Percentiles rank a stretch among this genome's conserved stretches.
phyloP scores from a whole-genome alignment of 2,797 vertebrate species.

The Hylomyscus alleni region DNA sequence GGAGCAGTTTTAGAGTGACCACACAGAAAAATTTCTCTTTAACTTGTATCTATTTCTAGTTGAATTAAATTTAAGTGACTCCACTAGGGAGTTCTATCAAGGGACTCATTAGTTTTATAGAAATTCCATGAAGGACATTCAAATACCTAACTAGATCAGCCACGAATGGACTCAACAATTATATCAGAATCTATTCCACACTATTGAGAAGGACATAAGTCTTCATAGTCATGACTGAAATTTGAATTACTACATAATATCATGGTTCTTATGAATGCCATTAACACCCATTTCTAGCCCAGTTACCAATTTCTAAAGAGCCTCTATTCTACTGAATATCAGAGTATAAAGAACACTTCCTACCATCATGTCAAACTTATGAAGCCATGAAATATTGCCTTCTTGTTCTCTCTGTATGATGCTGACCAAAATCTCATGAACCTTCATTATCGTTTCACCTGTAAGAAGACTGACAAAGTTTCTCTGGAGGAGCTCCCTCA shows the following conservation, averaged over 20 bases:
- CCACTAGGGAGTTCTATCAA: constrained; percentile 25
- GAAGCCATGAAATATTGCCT: background rate
- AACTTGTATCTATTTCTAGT: background rate
- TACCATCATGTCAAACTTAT: background rate
- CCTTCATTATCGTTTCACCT: background rate
- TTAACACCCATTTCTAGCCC: background rate
- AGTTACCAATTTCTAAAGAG: background rate
- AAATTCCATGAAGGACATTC: constrained; percentile 28
- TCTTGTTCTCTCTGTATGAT: background rate
- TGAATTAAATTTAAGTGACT: background rate
- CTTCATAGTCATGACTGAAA: background rate
- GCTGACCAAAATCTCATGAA: background rate
- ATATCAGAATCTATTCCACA: background rate
- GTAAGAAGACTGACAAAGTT: background rate
- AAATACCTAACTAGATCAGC: background rate
- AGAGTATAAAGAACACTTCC: background rate
- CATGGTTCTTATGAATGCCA: background rate
- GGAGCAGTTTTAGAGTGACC: background rate
- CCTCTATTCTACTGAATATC: background rate
- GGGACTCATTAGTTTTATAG: constrained; percentile 68
- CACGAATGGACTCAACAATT: background rate
- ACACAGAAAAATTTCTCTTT: background rate
- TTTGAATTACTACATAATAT: background rate
- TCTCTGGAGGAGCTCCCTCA: background rate
- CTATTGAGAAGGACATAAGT: background rate